phyloP scores from a whole-genome alignment of 2,113 vertebrate genomes.

The Indicator indicator region DNA sequence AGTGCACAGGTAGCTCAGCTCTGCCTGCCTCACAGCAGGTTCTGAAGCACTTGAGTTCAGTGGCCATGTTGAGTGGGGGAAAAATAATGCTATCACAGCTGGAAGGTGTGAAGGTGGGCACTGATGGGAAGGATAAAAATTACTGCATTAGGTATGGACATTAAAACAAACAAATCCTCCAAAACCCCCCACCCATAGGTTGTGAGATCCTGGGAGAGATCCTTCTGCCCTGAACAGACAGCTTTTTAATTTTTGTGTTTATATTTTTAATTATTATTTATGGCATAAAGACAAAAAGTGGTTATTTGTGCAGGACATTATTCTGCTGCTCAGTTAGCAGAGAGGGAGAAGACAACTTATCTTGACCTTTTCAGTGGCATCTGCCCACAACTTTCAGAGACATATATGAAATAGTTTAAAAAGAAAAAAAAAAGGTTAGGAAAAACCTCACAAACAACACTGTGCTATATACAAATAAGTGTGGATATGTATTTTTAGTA shows the following conservation, averaged over 20 bases:
- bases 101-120: background rate
- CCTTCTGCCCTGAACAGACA: background rate
- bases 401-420: background rate
- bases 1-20: rapidly evolving
- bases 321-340: background rate
- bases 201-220: background rate
- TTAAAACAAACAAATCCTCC: background rate
- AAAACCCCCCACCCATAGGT: too few relatives aligned
- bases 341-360: background rate
- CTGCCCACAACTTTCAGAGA: background rate
- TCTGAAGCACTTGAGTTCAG: background rate
- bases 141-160: background rate
- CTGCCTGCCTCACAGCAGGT: background rate
- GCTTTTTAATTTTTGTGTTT: too few relatives aligned
- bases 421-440: background rate
- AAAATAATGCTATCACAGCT: background rate
- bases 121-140: background rate
- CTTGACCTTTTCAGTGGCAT: background rate
- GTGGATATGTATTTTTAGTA: background rate
- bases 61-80: background rate
- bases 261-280: background rate
- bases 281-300: background rate
- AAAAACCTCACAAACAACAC: background rate
- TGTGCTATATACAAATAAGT: background rate
- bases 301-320: background rate